Conservation (phyloP, 2,113 vertebrate genomes). For the Myiopsitta monachus region DNA sequence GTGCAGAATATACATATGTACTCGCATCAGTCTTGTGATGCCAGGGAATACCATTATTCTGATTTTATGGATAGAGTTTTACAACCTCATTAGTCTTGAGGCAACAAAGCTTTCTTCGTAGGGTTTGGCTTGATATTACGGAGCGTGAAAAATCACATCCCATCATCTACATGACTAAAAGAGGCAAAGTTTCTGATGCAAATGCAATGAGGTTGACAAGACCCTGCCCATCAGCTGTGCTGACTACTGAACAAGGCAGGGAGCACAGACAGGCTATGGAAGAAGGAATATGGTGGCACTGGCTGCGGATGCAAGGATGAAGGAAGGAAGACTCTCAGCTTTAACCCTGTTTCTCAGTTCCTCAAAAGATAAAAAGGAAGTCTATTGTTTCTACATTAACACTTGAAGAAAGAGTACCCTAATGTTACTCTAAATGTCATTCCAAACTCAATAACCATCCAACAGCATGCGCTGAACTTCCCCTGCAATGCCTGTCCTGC, state of each 20-base stretch:
- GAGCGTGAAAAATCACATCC: constrained; percentile 60
- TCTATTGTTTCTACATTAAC: background rate
- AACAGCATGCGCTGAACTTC: background rate
- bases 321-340: background rate
- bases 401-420: background rate
- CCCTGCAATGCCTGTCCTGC: background rate
- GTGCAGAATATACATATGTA: background rate
- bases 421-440: background rate
- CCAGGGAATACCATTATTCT: constrained; percentile 40
- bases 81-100: constrained; percentile 69
- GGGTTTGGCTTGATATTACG: constrained; percentile 50
- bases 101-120: constrained; percentile 59
- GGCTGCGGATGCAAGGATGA: background rate
- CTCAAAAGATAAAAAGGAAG: background rate
- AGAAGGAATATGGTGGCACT: rapidly evolving
- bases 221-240: background rate
- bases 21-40: constrained; percentile 26
- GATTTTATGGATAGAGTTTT: constrained; percentile 67
- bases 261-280: background rate
- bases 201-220: constrained; percentile 15
- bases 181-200: constrained; percentile 8
- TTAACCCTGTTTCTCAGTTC: background rate
- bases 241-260: background rate
- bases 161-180: constrained; percentile 21
- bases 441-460: background rate